Percentiles rank a stretch among this genome's conserved stretches.
These are phyloP conservation scores for Spilarctia lutea DNA, from an alignment of 2,888 invertebrate genomes.

Conservation along the genomic window DNA sequence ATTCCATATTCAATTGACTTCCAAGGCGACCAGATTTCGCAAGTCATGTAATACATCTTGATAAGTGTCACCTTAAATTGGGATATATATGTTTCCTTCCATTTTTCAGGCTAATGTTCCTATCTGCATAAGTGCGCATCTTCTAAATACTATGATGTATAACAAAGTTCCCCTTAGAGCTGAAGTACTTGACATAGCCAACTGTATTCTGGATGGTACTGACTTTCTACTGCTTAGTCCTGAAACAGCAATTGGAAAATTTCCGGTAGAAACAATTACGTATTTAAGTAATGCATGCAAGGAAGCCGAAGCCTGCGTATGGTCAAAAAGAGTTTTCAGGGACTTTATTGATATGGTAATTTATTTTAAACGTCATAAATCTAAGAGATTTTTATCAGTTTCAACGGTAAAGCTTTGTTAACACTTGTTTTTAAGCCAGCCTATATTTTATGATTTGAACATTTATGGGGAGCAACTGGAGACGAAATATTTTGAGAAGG, in stretches of 20 bases:
- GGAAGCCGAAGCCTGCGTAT: conserved; percentile 91
- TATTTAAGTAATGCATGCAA: conserved; percentile 84
- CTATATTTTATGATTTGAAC: neutral
- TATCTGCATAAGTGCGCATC: conserved; percentile 67
- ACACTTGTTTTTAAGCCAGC: too few relatives aligned
- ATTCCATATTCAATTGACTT: neutral
- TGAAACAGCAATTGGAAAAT: conserved; percentile 89
- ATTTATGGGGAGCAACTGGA: neutral
- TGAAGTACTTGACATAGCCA: conserved; percentile 90
- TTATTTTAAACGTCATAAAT: neutral
- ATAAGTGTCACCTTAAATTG: neutral
- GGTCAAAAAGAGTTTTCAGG: conserved; percentile 81
- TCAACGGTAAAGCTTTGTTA: neutral
- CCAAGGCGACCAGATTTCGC: neutral
- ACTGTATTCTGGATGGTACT: conserved; percentile 91
- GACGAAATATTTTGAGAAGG: neutral
- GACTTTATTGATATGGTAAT: conserved; percentile 72
- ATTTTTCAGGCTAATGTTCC: conserved; percentile 71
- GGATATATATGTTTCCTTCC: too few relatives aligned
- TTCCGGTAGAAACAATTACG: conserved; percentile 84
- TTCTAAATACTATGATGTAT: conserved; percentile 73
- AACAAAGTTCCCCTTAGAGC: conserved; percentile 80
- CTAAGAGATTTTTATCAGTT: neutral
- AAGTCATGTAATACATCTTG: neutral
- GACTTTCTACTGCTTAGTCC: conserved; percentile 90